These are phyloP conservation scores for Perdita meconis DNA, from an alignment of 2,888 invertebrate species.

Conservation along the genomic window DNA sequence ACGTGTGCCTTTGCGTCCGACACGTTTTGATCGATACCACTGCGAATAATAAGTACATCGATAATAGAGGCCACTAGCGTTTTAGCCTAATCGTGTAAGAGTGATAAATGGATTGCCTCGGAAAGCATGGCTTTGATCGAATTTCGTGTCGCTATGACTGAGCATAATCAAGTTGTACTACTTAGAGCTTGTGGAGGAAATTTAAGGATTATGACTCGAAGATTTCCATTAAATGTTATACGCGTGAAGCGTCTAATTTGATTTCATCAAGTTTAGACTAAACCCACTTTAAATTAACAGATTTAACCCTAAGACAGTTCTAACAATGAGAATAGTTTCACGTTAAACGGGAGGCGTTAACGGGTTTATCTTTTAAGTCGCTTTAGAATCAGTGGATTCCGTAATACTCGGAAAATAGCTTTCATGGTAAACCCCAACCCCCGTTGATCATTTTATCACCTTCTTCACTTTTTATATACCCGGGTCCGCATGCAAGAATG, in stretches of 20 bases:
- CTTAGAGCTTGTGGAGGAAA: not conserved
- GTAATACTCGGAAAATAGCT: too few species aligned
- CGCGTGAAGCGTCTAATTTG: not conserved
- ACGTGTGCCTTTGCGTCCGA: not conserved
- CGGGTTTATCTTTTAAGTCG: too few species aligned
- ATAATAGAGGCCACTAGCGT: not conserved
- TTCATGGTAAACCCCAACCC: too few species aligned
- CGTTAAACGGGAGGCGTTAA: too few species aligned
- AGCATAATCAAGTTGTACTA: not conserved
- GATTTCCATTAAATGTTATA: not conserved
- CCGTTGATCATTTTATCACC: too few species aligned
- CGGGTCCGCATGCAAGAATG: too few species aligned
- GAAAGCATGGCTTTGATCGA: slow-evolving; percentile 2
- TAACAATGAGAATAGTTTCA: too few species aligned
- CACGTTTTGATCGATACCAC: not conserved
- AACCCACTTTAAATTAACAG: not conserved
- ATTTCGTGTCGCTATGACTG: not conserved
- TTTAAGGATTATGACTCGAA: not conserved
- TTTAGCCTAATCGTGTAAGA: not conserved
- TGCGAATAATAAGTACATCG: not conserved
- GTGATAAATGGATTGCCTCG: slow-evolving; percentile 10
- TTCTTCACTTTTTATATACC: too few species aligned
- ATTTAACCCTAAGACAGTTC: too few species aligned
- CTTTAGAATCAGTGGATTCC: too few species aligned
- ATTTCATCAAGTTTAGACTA: not conserved